These are phyloP conservation scores for Pogona vitticeps DNA, from an alignment of 2,113 vertebrate genomes.

Conservation along the genomic window DNA sequence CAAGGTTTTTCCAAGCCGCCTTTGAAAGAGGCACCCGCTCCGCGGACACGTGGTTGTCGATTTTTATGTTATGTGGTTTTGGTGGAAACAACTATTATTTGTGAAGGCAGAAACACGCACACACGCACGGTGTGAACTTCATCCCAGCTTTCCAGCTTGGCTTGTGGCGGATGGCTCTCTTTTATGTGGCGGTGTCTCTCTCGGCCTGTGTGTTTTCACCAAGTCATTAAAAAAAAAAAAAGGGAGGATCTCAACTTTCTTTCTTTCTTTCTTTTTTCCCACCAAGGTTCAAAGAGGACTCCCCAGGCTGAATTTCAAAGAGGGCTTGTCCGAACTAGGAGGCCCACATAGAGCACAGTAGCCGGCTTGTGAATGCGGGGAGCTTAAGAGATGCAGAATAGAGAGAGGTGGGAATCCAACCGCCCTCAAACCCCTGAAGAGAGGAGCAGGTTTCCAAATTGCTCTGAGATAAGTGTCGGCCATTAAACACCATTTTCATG, in stretches of 20 bases:
- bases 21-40: neutral
- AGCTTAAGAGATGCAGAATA: constrained; percentile 42
- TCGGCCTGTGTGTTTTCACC: neutral
- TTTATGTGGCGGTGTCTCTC: constrained; percentile 47
- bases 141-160: constrained; percentile 16
- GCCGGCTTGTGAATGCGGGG: constrained; percentile 20
- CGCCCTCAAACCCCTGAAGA: neutral
- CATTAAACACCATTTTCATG: neutral
- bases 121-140: neutral
- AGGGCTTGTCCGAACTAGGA: constrained; percentile 38
- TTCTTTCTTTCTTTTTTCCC: constrained; percentile 34
- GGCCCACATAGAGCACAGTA: neutral
- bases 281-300: constrained; percentile 64
- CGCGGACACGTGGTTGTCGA: constrained; percentile 42
- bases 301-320: constrained; percentile 62
- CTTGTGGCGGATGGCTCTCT: constrained; percentile 52
- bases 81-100: constrained; percentile 51
- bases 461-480: neutral
- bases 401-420: neutral
- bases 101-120: constrained; percentile 39
- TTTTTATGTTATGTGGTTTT: constrained; percentile 44
- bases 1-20: neutral
- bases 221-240: constrained; percentile 43
- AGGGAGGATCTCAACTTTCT: constrained; percentile 25
- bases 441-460: neutral